A percentile compares a stretch with the other conserved stretches of the same genome.
Evolutionary conservation across 1,140 invertebrate species (phyloP).

Genomic region (Zophobas atratus): DNA sequence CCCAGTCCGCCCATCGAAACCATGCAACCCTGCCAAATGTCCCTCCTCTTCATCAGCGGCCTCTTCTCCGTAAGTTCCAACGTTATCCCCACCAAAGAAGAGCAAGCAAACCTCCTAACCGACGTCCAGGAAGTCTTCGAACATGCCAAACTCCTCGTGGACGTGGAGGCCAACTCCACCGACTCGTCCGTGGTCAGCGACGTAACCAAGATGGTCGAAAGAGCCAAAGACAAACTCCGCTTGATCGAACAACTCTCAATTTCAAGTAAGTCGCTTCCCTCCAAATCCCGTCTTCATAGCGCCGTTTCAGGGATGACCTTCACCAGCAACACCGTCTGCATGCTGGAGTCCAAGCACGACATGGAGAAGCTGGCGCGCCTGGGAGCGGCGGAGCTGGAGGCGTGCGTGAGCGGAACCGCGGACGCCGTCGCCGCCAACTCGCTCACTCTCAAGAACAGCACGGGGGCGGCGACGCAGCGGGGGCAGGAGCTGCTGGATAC

Average conservation of each 20-base stretch:
- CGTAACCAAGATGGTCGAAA: conserved; percentile 52
- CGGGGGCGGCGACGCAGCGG: conserved; percentile 47
- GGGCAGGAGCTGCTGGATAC: conserved; percentile 59
- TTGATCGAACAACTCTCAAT: conserved; percentile 54
- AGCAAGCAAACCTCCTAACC: conserved; percentile 59
- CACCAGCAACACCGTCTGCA: conserved; percentile 37
- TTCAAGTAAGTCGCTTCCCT: conserved; percentile 56
- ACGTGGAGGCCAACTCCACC: conserved; percentile 52
- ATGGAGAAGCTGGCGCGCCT: conserved; percentile 53
- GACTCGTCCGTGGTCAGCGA: conserved; percentile 55
- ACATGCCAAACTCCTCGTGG: conserved; percentile 52
- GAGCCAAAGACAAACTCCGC: conserved; percentile 45
- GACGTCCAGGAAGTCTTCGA: conserved; percentile 61
- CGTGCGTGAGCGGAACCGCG: conserved; percentile 37
- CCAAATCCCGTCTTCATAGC: not conserved
- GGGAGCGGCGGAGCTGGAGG: conserved; percentile 29
- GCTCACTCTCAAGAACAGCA: conserved; percentile 36
- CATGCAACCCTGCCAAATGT: conserved; percentile 25
- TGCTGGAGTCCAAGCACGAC: conserved; percentile 40
- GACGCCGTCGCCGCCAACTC: conserved; percentile 47
- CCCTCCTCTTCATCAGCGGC: conserved; percentile 26
- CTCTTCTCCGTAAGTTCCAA: conserved; percentile 37
- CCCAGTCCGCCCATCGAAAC: not conserved
- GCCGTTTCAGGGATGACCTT: conserved; percentile 51
- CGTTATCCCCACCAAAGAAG: conserved; percentile 56